Evolutionary conservation across 2,113 vertebrate genomes (phyloP).

Genomic region (Marmota flaviventris): DNA sequence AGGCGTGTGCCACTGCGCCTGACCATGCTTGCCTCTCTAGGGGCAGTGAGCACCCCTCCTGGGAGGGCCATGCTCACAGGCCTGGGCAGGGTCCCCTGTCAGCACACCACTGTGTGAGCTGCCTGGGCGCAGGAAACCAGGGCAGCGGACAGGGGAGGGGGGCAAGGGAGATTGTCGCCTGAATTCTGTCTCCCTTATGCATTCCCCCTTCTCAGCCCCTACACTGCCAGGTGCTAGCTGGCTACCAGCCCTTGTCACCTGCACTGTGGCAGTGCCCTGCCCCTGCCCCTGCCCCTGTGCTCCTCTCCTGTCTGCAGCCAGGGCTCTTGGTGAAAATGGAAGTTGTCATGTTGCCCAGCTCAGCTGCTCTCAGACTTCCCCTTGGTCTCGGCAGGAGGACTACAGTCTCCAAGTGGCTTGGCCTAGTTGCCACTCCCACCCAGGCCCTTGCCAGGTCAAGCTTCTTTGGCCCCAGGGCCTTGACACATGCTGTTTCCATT

Average conservation of each 20-base stretch:
- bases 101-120: fast-evolving
- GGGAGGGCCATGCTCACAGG: no score
- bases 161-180: background rate
- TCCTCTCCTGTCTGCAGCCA: background rate
- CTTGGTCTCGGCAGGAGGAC: background rate
- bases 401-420: fast-evolving
- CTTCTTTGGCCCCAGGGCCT: background rate
- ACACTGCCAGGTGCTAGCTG: background rate
- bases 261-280: background rate
- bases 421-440: background rate
- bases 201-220: background rate
- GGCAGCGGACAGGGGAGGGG: background rate
- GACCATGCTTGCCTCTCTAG: no score
- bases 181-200: fast-evolving
- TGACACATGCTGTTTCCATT: fast-evolving
- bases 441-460: background rate
- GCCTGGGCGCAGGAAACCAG: background rate
- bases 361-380: background rate
- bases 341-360: background rate
- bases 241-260: background rate
- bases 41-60: background rate
- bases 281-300: background rate
- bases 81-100: background rate
- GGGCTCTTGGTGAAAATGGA: background rate
- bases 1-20: no score